These are phyloP conservation scores for Maccullochella peelii DNA, from an alignment of 2,113 vertebrate species.

Conservation along the genomic window DNA sequence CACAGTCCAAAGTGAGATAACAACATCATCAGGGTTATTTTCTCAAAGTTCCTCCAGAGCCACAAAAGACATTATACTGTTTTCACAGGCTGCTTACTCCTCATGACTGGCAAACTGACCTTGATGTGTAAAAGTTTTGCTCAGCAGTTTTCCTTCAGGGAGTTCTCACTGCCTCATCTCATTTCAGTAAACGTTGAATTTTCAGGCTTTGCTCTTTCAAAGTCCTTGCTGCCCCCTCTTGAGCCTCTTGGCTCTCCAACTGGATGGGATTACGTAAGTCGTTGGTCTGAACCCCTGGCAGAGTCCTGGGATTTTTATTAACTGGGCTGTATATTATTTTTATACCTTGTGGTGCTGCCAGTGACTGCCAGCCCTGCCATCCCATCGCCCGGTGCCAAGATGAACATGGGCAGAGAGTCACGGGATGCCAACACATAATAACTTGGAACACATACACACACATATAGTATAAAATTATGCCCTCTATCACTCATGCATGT, in stretches of 20 bases:
- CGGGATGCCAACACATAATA: neutral
- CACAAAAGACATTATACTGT: no score
- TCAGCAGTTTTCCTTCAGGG: neutral
- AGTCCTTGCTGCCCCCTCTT: neutral
- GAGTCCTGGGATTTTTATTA: conserved; percentile 51
- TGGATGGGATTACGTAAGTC: conserved; percentile 62
- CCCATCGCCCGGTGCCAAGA: conserved; percentile 46
- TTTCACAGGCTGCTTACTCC: neutral
- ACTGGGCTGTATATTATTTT: conserved; percentile 72
- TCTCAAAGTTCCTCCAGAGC: neutral
- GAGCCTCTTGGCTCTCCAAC: conserved; percentile 12
- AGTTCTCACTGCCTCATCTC: neutral
- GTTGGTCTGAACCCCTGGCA: conserved; percentile 41
- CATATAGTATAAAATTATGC: neutral
- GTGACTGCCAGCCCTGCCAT: conserved; percentile 18
- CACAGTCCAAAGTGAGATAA: no score
- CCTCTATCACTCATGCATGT: neutral
- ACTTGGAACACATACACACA: conserved; percentile 3
- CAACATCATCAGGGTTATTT: neutral
- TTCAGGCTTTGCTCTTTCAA: conserved; percentile 4
- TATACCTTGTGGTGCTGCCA: conserved; percentile 52
- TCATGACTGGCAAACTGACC: neutral
- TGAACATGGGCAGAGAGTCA: conserved; percentile 46
- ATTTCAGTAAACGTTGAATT: conserved; percentile 6
- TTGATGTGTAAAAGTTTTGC: neutral